Evolutionary conservation across 2,797 vertebrate genomes (phyloP).

Genomic region (Pipistrellus nathusii): DNA sequence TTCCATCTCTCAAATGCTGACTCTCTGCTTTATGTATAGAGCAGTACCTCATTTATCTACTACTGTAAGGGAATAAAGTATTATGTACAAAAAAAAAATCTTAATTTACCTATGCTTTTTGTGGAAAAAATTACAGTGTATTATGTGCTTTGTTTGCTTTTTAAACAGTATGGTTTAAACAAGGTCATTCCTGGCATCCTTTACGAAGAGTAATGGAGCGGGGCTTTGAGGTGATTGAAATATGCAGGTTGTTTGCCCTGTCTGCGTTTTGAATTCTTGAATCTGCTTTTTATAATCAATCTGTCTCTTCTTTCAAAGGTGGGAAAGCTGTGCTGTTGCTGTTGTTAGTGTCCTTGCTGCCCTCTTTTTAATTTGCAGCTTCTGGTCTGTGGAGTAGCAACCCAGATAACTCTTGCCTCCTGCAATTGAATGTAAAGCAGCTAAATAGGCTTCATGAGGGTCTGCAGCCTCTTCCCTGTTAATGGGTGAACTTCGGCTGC

Average conservation of each 20-base stretch:
- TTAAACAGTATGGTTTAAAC: background rate
- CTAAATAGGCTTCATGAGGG: background rate
- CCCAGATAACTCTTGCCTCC: background rate
- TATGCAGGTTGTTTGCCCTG: background rate
- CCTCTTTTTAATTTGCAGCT: conserved; percentile 36
- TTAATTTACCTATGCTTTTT: conserved; percentile 23
- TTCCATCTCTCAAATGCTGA: background rate
- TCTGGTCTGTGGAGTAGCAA: conserved; percentile 26
- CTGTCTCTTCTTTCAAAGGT: background rate
- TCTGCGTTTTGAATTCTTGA: conserved; percentile 31
- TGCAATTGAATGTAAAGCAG: background rate
- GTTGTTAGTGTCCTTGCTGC: background rate
- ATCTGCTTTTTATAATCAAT: background rate
- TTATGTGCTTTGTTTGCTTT: conserved; percentile 23
- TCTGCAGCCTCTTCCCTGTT: background rate
- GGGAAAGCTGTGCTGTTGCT: background rate
- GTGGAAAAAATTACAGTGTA: background rate
- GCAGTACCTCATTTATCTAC: background rate
- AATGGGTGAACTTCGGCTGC: background rate
- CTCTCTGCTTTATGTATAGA: background rate
- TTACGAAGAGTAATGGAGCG: background rate
- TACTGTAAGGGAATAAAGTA: background rate
- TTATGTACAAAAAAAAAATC: background rate
- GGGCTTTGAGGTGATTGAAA: background rate
- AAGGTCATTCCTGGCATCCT: background rate